Base-by-base conservation (phyloP, 2,888 invertebrate genomes). In the Ctenicera cuprea region DNA sequence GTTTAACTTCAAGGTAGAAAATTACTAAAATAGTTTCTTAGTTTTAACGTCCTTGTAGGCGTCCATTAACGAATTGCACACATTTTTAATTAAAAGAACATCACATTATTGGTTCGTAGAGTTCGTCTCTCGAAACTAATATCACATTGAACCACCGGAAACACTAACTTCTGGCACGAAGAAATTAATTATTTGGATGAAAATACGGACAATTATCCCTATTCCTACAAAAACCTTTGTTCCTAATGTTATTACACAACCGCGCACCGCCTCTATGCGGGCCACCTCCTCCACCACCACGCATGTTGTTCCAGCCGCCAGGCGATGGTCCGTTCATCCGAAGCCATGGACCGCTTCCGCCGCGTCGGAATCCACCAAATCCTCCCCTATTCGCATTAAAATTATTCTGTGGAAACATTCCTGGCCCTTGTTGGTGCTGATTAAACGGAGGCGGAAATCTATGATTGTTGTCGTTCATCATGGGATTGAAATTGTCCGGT, bases 171-270 rank as follows among this genome's bases (percentile, higher is more conserved):
- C 61, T 38, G 45, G 38, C 62, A 62, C 61, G 3, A 4, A n/a
- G 3, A 14, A 12, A 12, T 77, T 68, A 82, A 71, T 80, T 73
- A 20, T 66, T 82, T 9, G 94, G 94, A 89, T 97, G 97, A 79
- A 95, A 88, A 86, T 94, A 97, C 66, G 92, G 91, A 87, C 97
- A 97, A 80, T 92, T 92, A 80, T 94, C 94, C 68, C 94, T 95
- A 83, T 94, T 92, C 63, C 94, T 89, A 87, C 97, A 97, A 75
- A 92, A 94, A 0, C 96, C 96, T 80, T 91, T 92, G 81, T 93
- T 92, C 84, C 93, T 92, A 82, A 94, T 94, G 85, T 94, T 94
- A 84, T 94, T 92, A 84, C 96, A 96, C 89, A 91, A 43, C 89
- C 90, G 45, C 85, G 89, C 75, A 12, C 88, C 86, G 43, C 89